phyloP scores from a whole-genome alignment of 2,888 invertebrate genomes.

The Sicus ferrugineus region DNA sequence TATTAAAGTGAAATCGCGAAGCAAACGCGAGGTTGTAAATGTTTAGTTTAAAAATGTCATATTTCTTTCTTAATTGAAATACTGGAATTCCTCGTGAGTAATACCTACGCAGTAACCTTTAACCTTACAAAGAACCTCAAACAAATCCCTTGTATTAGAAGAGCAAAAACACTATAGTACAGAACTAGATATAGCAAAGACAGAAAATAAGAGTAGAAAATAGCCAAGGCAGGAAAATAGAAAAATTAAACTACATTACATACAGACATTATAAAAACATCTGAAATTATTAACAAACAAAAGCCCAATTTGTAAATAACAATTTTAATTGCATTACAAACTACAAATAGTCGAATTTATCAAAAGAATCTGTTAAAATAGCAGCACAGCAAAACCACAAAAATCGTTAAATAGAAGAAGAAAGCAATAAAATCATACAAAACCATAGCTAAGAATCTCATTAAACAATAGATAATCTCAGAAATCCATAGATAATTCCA shows the following conservation, averaged over 20 bases:
- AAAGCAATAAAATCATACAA: neutral
- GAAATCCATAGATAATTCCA: neutral
- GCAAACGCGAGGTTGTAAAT: too few relatives aligned
- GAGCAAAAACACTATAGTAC: constrained; percentile 22
- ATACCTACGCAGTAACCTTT: too few relatives aligned
- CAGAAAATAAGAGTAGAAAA: neutral
- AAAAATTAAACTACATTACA: neutral
- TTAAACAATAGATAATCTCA: neutral
- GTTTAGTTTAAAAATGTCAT: too few relatives aligned
- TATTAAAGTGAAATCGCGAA: too few relatives aligned
- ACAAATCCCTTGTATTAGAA: constrained; percentile 12
- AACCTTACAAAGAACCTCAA: neutral
- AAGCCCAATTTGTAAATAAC: constrained; percentile 34
- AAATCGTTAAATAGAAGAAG: too few relatives aligned
- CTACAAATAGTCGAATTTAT: constrained; percentile 12
- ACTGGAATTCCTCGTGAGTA: too few relatives aligned
- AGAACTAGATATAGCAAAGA: constrained; percentile 1
- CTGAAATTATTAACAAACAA: constrained; percentile 6
- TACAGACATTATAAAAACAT: neutral
- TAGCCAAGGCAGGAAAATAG: neutral
- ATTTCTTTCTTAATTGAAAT: too few relatives aligned
- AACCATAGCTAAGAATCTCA: neutral
- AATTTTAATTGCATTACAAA: too few relatives aligned
- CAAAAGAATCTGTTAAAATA: neutral
- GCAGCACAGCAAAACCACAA: neutral